Evolutionary conservation across 2,797 vertebrate species (phyloP).

Genomic region (Oreortyx pictus): DNA sequence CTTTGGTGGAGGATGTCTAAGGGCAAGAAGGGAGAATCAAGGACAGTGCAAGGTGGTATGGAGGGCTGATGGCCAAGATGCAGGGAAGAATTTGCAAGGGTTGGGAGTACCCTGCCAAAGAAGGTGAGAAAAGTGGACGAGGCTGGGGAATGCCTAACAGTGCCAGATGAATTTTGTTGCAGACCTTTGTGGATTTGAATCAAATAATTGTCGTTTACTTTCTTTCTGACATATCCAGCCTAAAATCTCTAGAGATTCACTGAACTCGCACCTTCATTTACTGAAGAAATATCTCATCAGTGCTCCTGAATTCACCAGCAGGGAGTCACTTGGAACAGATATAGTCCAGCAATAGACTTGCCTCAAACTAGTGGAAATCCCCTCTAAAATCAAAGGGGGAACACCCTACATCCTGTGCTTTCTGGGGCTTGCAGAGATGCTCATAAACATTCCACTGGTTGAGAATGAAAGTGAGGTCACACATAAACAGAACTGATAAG

Average conservation of each 20-base stretch:
- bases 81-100: rapidly evolving
- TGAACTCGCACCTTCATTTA: neutral
- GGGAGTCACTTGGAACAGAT: neutral
- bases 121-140: neutral
- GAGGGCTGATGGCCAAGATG: neutral
- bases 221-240: neutral
- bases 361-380: neutral
- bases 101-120: neutral
- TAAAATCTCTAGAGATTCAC: neutral
- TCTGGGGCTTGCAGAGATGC: neutral
- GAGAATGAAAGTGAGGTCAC: rapidly evolving
- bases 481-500: rapidly evolving
- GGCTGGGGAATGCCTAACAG: neutral
- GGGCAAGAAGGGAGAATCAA: rapidly evolving
- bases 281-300: neutral
- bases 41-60: neutral
- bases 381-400: neutral
- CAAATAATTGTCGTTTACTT: neutral
- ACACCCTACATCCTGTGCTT: neutral
- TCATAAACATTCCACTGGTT: neutral
- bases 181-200: neutral
- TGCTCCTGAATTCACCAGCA: neutral
- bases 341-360: neutral
- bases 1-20: neutral
- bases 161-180: neutral